These are phyloP conservation scores for Dromaius novaehollandiae DNA, from an alignment of 2,113 vertebrate species.

Conservation along the genomic window DNA sequence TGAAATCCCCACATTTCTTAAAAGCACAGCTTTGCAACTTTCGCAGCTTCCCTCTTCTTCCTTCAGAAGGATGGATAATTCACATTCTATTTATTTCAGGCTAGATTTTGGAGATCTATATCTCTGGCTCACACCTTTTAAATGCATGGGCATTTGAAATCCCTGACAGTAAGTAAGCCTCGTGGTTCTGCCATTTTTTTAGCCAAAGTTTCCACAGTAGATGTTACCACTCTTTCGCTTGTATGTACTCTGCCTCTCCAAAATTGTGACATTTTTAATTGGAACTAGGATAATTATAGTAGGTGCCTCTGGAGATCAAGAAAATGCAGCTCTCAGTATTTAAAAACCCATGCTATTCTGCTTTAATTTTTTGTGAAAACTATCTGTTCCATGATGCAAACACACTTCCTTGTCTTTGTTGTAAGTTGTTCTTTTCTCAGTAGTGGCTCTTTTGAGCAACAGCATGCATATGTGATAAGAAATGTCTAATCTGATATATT, in stretches of 20 bases:
- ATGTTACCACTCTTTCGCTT: background rate
- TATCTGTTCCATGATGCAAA: background rate
- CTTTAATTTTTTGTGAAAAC: background rate
- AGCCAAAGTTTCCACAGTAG: background rate
- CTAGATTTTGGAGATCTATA: background rate
- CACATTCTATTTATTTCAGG: background rate
- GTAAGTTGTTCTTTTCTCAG: background rate
- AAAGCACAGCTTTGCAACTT: background rate
- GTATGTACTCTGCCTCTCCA: background rate
- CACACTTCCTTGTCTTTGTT: background rate
- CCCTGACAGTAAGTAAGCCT: background rate
- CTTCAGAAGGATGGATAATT: background rate
- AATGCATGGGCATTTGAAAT: background rate
- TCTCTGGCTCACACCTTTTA: background rate
- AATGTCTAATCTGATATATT: background rate
- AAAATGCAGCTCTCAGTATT: background rate
- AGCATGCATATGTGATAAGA: background rate
- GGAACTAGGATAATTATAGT: background rate
- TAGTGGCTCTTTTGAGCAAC: background rate
- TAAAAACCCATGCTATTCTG: background rate
- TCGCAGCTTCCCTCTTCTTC: background rate
- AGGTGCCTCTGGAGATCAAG: background rate
- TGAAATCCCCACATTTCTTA: constrained; percentile 2
- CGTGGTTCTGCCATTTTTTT: fast-evolving
- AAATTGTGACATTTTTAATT: background rate